Conservation (phyloP, 1,140 invertebrate genomes). For the Colletes gigas region DNA sequence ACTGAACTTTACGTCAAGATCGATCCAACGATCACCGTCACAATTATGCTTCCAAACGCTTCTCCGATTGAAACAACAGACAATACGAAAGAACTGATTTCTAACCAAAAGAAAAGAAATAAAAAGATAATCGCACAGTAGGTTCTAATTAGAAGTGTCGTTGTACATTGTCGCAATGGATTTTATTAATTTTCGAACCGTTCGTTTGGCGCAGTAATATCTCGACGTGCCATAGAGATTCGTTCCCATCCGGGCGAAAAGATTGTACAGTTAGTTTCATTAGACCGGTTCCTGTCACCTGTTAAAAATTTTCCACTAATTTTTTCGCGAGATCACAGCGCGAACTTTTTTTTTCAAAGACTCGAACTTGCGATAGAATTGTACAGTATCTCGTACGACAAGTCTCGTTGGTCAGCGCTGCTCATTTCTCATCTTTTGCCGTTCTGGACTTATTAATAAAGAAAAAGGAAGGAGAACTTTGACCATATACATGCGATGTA, state of each 20-base stretch:
- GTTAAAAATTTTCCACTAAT: background rate
- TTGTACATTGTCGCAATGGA: conserved; percentile 10
- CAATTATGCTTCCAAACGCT: conserved; percentile 46
- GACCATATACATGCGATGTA: background rate
- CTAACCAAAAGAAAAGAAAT: background rate
- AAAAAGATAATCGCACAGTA: conserved; percentile 18
- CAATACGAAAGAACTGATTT: conserved; percentile 55
- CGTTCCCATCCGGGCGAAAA: background rate
- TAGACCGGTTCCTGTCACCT: background rate
- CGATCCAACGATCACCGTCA: conserved; percentile 9
- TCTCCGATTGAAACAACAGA: conserved; percentile 48
- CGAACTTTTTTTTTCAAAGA: conserved; percentile 12
- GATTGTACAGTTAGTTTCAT: conserved; percentile 25
- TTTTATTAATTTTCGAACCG: background rate
- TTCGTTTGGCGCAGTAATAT: conserved; percentile 6
- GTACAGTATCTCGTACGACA: conserved; percentile 12
- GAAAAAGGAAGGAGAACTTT: background rate
- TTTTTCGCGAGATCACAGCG: background rate
- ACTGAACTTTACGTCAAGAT: conserved; percentile 6
- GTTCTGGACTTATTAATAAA: background rate
- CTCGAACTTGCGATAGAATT: conserved; percentile 3
- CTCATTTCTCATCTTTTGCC: background rate
- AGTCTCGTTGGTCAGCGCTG: background rate
- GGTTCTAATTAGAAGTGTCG: conserved; percentile 5
- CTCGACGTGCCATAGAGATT: background rate